A percentile compares a stretch with the other conserved stretches of the same genome.
These are phyloP conservation scores for Haliclystus octoradiatus DNA, from an alignment of 30 jellyfish, hydroid and myxozoan genomes.

Conservation along the genomic window DNA sequence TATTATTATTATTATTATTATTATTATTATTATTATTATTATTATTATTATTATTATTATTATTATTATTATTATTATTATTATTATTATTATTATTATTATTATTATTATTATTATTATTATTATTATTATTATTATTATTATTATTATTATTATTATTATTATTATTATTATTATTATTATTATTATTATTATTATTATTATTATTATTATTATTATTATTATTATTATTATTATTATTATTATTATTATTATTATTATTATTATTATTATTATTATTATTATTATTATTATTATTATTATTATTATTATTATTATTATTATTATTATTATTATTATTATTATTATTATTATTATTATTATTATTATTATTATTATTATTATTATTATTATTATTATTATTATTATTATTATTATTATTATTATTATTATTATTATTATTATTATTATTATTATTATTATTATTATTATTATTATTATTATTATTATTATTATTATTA, in stretches of 20 bases:
- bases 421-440: background rate
- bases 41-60: slow-evolving; percentile 2
- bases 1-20: slow-evolving; percentile 3
- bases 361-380: background rate
- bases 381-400: background rate
- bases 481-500: too few species aligned
- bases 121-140: slow-evolving; percentile 1
- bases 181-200: background rate
- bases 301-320: background rate
- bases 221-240: background rate
- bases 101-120: slow-evolving; percentile 2
- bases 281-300: background rate
- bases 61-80: slow-evolving; percentile 1
- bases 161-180: background rate
- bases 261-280: background rate
- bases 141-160: background rate
- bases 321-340: background rate
- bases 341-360: background rate
- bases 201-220: background rate
- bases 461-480: too few species aligned
- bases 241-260: background rate
- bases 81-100: slow-evolving; percentile 2
- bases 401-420: slow-evolving; percentile 1
- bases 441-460: too few species aligned
- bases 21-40: slow-evolving; percentile 2